Evolutionary conservation across 2,888 invertebrate species (phyloP), one percentile per base, ranked within the genome.

Genomic region (Lasioglossum figueresi): DNA sequence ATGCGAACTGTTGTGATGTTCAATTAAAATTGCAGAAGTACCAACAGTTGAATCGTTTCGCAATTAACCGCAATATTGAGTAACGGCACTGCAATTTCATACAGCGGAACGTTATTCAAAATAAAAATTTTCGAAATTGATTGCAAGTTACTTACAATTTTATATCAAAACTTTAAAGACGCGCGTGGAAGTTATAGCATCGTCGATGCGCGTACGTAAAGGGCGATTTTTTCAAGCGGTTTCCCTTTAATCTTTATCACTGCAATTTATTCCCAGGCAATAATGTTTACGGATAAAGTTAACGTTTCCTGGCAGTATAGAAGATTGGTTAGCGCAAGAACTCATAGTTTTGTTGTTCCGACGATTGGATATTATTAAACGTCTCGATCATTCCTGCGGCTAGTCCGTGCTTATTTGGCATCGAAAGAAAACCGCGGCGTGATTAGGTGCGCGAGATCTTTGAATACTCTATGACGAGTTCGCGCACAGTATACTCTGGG

Each of bases 381-480:
- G 56, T 12, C 23, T 56, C 12, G n/a, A 4, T 10, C 56, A n/a
- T n/a, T 56, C n/a, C 6, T 52, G 52, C 23, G 23, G 23, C 52
- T 19, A 0, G 52, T 2, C 23, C 10, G 52, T n/a, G n/a, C n/a
- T 56, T 56, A 56, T 56, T 56, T 56, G n/a, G n/a, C 56, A 4
- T 56, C n/a, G 56, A n/a, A 56, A 12, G 56, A n/a, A 56, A 56
- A n/a, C 23, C n/a, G 56, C n/a, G 56, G 56, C 56, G 10, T 4
- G 66, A 68, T 68, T 68, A 68, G 66, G 19, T 27, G 59, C 48
- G 40, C n/a, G 70, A 37, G 43, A 14, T 59, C 80, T 71, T 72
- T 70, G 76, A 83, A 74, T 75, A 40, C 59, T 40, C 45, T 71
- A 63, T 31, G 63, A 63, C 63, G 27, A 31, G 56, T 6, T 27